These are phyloP conservation scores for Siniperca obscura DNA, from an alignment of 2,797 vertebrate species.

Conservation along the genomic window DNA sequence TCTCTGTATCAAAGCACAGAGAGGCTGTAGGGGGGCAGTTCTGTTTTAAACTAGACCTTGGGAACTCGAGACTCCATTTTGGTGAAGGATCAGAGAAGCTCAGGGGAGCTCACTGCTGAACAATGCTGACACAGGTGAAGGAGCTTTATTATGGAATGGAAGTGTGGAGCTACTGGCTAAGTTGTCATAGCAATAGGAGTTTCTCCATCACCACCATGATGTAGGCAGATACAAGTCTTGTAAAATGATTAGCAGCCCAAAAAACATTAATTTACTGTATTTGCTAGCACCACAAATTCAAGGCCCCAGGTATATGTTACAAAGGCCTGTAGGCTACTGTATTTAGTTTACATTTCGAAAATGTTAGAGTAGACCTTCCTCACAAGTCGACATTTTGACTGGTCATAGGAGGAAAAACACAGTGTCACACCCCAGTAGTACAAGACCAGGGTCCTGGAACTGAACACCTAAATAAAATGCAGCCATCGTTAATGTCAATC, in stretches of 20 bases:
- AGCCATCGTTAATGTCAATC: background rate
- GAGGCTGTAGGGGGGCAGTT: constrained; percentile 6
- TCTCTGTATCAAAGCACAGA: background rate
- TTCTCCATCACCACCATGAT: background rate
- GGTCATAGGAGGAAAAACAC: background rate
- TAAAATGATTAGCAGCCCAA: background rate
- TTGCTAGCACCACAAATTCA: background rate
- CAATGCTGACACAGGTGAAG: constrained; percentile 13
- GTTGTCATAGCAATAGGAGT: background rate
- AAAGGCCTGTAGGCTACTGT: background rate
- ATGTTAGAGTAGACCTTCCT: background rate
- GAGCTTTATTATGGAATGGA: background rate
- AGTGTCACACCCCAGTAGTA: background rate
- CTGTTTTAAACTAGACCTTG: constrained; percentile 17
- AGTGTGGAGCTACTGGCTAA: background rate
- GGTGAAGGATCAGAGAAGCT: constrained; percentile 4
- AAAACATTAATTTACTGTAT: background rate
- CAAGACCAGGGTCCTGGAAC: background rate
- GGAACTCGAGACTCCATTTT: constrained; percentile 10
- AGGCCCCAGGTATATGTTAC: background rate
- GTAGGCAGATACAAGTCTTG: background rate
- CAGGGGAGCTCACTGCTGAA: constrained; percentile 19
- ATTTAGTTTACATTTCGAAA: background rate
- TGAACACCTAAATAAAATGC: background rate
- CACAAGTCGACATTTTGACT: background rate